A percentile compares a stretch with the other conserved stretches of the same genome.
phyloP scores from a whole-genome alignment of 1,140 invertebrate genomes.

The Brachionus calyciflorus region DNA sequence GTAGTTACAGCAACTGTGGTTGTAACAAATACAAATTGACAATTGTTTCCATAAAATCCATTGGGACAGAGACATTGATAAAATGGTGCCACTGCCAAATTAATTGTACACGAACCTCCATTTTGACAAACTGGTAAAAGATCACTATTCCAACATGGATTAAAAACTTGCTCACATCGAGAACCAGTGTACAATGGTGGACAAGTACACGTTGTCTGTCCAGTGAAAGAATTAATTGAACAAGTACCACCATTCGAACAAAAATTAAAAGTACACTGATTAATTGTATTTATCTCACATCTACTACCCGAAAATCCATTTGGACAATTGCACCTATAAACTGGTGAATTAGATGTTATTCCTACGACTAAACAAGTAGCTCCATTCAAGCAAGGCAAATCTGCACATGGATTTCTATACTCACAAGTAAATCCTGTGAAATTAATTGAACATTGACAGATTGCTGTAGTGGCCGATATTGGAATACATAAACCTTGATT shows the following conservation, averaged over 20 bases:
- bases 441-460: slow-evolving; percentile 52
- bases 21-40: slow-evolving; percentile 29
- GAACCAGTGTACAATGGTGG: slow-evolving; percentile 9
- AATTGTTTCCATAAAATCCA: slow-evolving; percentile 30
- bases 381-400: slow-evolving; percentile 45
- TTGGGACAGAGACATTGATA: slow-evolving; percentile 32
- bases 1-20: neutral
- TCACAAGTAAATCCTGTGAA: slow-evolving; percentile 52
- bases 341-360: neutral
- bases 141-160: slow-evolving; percentile 23
- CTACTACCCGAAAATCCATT: neutral
- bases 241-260: slow-evolving; percentile 41
- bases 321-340: neutral
- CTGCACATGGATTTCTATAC: slow-evolving; percentile 52
- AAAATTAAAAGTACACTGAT: slow-evolving; percentile 25
- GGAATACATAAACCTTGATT: slow-evolving; percentile 53
- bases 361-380: slow-evolving; percentile 26
- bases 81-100: neutral
- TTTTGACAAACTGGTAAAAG: slow-evolving; percentile 25
- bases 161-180: slow-evolving; percentile 9
- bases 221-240: neutral
- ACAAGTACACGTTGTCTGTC: slow-evolving; percentile 1
- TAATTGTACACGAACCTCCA: neutral
- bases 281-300: slow-evolving; percentile 8
- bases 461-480: neutral